These are phyloP conservation scores for Mercenaria mercenaria DNA, from an alignment of 1,140 invertebrate genomes.

Conservation along the genomic window DNA sequence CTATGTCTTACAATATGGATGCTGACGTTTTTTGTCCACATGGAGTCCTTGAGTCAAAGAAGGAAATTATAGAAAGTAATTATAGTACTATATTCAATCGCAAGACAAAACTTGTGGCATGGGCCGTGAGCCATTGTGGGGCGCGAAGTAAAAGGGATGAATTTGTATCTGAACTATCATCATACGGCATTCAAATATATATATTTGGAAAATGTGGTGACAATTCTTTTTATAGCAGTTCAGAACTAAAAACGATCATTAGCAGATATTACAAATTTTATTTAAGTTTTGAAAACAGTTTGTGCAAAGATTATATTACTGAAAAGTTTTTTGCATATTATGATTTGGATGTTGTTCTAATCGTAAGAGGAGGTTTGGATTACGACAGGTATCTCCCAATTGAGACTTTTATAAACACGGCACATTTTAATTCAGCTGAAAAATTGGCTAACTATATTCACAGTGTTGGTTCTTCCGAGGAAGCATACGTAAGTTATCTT, in stretches of 20 bases:
- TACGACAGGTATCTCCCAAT: conserved; percentile 25
- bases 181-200: not conserved
- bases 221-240: not conserved
- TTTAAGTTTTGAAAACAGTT: conserved; percentile 53
- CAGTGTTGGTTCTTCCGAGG: not conserved
- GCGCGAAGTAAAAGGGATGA: conserved; percentile 34
- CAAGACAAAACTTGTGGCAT: conserved; percentile 43
- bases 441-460: conserved; percentile 11
- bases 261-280: conserved; percentile 46
- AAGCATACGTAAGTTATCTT: not conserved
- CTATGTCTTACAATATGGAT: conserved; percentile 53
- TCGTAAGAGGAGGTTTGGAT: conserved; percentile 9
- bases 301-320: conserved; percentile 52
- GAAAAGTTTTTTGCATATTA: conserved; percentile 52
- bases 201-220: conserved; percentile 7
- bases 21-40: conserved; percentile 45
- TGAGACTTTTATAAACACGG: conserved; percentile 32
- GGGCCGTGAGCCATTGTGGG: conserved; percentile 48
- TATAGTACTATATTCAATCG: not conserved
- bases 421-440: conserved; percentile 15
- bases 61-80: not conserved
- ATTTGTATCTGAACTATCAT: conserved; percentile 1
- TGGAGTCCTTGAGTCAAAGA: not conserved
- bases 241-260: not conserved
- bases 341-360: conserved; percentile 15